Evolutionary conservation across 2,888 invertebrate species (phyloP), one percentile per base, ranked within the genome.

Genomic region (Drosophila meridionalis): DNA sequence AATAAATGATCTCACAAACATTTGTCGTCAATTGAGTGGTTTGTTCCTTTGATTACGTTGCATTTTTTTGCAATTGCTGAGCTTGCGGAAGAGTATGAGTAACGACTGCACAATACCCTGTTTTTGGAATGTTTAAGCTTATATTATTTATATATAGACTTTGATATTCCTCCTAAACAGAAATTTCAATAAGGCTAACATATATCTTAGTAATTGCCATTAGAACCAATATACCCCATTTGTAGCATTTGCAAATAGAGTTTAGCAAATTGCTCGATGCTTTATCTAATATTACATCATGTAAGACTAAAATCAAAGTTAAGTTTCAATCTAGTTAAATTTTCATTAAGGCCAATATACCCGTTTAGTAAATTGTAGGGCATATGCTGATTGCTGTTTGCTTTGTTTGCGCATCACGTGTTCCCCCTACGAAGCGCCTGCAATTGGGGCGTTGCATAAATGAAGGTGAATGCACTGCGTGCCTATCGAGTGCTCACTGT

Each of bases 1-100:
- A 84, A 85, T 70, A 65, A 87, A 84, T 87, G 86, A 84, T 85
- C 86, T 84, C 84, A 87, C 50, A 80, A 68, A 66, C 73, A 73
- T 58, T 87, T 83, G 81, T 77, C 74, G 79, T 56, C 84, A 84
- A 87, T 84, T 87, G 84, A 83, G 73, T 58, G 12, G 2, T 53
- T 78, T 76, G 9, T 55, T 9, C 62, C 52, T 70, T 45, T 61
- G 42, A 57, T 69, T 62, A 50, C 47, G n/a, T 20, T 42, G 28
- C 34, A 26, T 34, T 52, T 36, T 30, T 30, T 57, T 58, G 68
- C 32, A 48, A 34, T 61, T 63, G 50, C 32, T 26, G 26, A 40
- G 56, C 20, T 34, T 20, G 20, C 11, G 4, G 20, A 34, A 40
- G 36, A 34, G n/a, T 4, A n/a, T 0, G 9, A 43, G 20, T 32